A percentile compares a stretch with the other conserved stretches of the same genome.
phyloP scores from a whole-genome alignment of 2,113 vertebrate species.

The Megaceryle maxima region DNA sequence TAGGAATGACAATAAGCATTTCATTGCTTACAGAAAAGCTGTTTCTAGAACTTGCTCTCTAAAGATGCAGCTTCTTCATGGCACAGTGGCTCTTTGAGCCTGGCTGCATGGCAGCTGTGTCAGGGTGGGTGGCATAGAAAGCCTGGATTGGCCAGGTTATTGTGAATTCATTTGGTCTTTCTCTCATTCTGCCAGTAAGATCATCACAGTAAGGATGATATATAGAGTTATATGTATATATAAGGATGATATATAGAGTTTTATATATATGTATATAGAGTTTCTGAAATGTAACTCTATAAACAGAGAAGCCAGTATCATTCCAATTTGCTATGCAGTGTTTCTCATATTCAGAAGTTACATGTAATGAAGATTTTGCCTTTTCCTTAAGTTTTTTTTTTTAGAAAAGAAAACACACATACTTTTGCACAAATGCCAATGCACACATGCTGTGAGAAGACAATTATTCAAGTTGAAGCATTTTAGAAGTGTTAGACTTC shows the following conservation, averaged over 20 bases:
- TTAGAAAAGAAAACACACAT: not conserved
- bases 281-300: not conserved
- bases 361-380: not conserved
- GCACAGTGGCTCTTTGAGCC: not conserved
- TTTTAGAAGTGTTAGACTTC: slow-evolving; percentile 1
- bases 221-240: too few species aligned
- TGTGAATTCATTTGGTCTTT: not conserved
- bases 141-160: not conserved
- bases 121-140: not conserved
- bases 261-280: too few species aligned
- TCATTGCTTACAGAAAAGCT: not conserved
- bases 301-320: not conserved
- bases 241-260: too few species aligned
- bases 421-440: not conserved
- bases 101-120: not conserved
- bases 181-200: not conserved
- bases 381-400: not conserved
- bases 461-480: not conserved
- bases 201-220: not conserved
- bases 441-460: not conserved
- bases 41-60: not conserved
- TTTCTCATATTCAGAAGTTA: not conserved
- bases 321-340: not conserved
- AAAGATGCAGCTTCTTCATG: not conserved
- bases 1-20: not conserved